phyloP scores from a whole-genome alignment of 2,113 vertebrate genomes.

The Plestiodon gilberti region DNA sequence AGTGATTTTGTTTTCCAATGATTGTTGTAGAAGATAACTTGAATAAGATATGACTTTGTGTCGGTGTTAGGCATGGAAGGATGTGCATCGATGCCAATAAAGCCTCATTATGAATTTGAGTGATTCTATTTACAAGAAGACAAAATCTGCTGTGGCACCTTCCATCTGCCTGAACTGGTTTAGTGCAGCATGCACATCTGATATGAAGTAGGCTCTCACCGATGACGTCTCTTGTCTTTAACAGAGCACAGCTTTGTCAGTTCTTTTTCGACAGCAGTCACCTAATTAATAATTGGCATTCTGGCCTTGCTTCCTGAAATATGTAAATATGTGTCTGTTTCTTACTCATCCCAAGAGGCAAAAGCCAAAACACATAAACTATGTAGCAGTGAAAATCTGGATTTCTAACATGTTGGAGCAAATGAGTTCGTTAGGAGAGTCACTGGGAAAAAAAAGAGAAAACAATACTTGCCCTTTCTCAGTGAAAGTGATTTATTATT shows the following conservation, averaged over 20 bases:
- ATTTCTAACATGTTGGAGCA: slow-evolving; percentile 54
- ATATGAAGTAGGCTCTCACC: neutral
- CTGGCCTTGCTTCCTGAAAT: slow-evolving; percentile 48
- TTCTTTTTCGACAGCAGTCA: slow-evolving; percentile 43
- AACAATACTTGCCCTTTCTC: slow-evolving; percentile 46
- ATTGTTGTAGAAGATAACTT: slow-evolving; percentile 25
- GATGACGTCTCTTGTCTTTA: neutral
- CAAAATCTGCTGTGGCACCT: neutral
- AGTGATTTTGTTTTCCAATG: neutral
- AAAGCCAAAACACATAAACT: slow-evolving; percentile 50
- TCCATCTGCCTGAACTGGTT: neutral
- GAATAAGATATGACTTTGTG: neutral
- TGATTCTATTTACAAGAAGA: neutral
- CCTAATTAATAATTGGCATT: slow-evolving; percentile 48
- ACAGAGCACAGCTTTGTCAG: slow-evolving; percentile 4
- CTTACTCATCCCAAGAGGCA: slow-evolving; percentile 36
- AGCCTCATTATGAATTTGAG: slow-evolving; percentile 6
- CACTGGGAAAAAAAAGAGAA: slow-evolving; percentile 14
- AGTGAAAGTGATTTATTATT: slow-evolving; percentile 55
- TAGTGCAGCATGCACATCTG: neutral
- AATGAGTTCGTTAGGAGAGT: slow-evolving; percentile 55
- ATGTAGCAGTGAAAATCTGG: slow-evolving; percentile 38
- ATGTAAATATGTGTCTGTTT: slow-evolving; percentile 52
- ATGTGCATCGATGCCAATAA: slow-evolving; percentile 20
- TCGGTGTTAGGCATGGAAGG: neutral